Conservation (phyloP, 1,140 invertebrate genomes). For the Aricia agestis region DNA sequence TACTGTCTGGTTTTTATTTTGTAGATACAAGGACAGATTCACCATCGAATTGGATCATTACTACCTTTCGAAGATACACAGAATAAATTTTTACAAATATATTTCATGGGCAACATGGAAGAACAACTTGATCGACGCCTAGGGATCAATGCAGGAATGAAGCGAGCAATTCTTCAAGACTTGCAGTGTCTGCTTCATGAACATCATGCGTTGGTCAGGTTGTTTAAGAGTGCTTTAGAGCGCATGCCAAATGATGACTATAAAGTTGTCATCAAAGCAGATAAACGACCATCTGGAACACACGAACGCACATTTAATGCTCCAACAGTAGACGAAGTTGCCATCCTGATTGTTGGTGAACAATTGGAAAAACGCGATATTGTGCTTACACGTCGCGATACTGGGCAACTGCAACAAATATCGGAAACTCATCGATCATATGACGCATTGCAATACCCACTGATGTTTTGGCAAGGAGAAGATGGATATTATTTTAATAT, state of each 20-base stretch:
- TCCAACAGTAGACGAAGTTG: constrained; percentile 56
- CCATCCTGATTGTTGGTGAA: constrained; percentile 63
- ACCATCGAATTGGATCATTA: constrained; percentile 47
- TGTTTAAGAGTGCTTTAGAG: constrained; percentile 37
- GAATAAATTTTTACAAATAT: constrained; percentile 58
- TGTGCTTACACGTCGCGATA: constrained; percentile 44
- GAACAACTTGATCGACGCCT: constrained; percentile 55
- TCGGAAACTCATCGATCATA: constrained; percentile 55
- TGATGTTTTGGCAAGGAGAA: constrained; percentile 67
- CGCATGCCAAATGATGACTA: constrained; percentile 54
- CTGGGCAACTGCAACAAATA: constrained; percentile 41
- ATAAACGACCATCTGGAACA: constrained; percentile 45
- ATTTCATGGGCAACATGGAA: constrained; percentile 55
- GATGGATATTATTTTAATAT: constrained; percentile 51
- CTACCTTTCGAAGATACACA: constrained; percentile 36
- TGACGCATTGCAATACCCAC: constrained; percentile 66
- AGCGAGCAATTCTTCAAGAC: constrained; percentile 42
- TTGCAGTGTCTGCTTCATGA: constrained; percentile 54
- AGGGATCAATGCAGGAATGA: constrained; percentile 41
- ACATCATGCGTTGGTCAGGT: constrained; percentile 54
- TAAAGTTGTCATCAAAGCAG: constrained; percentile 54
- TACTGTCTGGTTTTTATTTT: constrained; percentile 37
- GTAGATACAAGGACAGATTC: constrained; percentile 38
- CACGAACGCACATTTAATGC: constrained; percentile 35
- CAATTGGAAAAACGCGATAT: constrained; percentile 46